Evolutionary conservation across 2,888 invertebrate species (phyloP).

Genomic region (Xanthia icteritia): DNA sequence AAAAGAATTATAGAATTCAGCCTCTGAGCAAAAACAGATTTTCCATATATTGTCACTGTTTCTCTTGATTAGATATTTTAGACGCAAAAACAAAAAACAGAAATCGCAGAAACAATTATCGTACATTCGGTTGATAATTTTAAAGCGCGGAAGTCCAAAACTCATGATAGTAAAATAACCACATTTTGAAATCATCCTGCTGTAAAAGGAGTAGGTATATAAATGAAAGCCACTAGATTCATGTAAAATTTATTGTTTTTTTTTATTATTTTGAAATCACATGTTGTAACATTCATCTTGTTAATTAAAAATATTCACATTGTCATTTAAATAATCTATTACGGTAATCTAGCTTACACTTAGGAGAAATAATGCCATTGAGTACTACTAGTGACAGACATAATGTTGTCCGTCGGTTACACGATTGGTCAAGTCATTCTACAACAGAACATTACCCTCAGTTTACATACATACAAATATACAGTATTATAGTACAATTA

Average conservation of each 20-base stretch:
- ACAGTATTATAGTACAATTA: constrained; percentile 88
- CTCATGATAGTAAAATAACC: neutral
- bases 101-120: no score
- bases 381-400: constrained; percentile 84
- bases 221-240: constrained; percentile 74
- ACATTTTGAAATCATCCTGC: neutral
- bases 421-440: constrained; percentile 89
- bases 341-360: constrained; percentile 90
- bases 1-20: neutral
- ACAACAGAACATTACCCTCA: constrained; percentile 84
- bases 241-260: constrained; percentile 91
- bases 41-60: neutral
- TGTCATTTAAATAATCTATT: constrained; percentile 92
- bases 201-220: neutral
- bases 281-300: constrained; percentile 92
- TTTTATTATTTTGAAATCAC: constrained; percentile 92
- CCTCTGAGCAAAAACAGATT: neutral
- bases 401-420: constrained; percentile 79
- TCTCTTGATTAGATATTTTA: no score
- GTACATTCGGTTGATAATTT: neutral
- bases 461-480: constrained; percentile 90
- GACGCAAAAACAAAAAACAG: no score
- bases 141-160: neutral
- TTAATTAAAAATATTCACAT: constrained; percentile 92
- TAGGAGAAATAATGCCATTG: constrained; percentile 90